Evolutionary conservation across 2,888 invertebrate genomes (phyloP).

Genomic region (Calameuta filiformis): DNA sequence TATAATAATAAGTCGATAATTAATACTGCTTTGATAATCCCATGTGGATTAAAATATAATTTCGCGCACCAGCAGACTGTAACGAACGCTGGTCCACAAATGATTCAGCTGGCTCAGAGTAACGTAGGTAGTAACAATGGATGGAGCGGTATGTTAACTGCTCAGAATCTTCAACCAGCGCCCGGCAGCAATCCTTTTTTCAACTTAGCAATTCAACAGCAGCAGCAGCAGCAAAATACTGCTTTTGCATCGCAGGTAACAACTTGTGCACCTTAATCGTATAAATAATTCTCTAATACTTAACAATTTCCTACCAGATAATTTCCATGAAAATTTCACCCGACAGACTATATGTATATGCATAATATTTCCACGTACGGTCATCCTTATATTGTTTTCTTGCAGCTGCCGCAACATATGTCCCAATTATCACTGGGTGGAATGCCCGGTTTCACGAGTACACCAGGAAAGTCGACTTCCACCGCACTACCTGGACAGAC

Average conservation of each 20-base stretch:
- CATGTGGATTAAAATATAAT: constrained; percentile 7
- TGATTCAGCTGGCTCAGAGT: constrained; percentile 55
- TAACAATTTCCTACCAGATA: constrained; percentile 4
- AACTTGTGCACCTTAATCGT: constrained; percentile 3
- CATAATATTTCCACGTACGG: not conserved
- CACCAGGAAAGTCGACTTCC: constrained; percentile 44
- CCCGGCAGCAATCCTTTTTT: constrained; percentile 64
- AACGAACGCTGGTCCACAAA: constrained; percentile 36
- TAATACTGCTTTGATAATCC: not conserved
- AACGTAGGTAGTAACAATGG: constrained; percentile 51
- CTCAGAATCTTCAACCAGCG: constrained; percentile 60
- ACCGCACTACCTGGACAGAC: constrained; percentile 57
- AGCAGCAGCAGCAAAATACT: constrained; percentile 26
- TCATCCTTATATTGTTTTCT: constrained; percentile 17
- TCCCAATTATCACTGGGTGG: constrained; percentile 66
- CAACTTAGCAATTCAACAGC: constrained; percentile 52
- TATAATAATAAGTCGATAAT: not conserved
- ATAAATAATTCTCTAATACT: constrained; percentile 4
- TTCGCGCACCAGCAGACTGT: constrained; percentile 26
- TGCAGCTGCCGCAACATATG: constrained; percentile 68
- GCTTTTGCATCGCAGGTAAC: constrained; percentile 48
- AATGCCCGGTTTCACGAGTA: constrained; percentile 44
- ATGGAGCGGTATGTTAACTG: constrained; percentile 59
- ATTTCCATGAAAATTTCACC: not conserved
- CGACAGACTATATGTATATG: not conserved